phyloP scores from a whole-genome alignment of 2,113 vertebrate species.

The mouse (Mus musculus) region DNA sequence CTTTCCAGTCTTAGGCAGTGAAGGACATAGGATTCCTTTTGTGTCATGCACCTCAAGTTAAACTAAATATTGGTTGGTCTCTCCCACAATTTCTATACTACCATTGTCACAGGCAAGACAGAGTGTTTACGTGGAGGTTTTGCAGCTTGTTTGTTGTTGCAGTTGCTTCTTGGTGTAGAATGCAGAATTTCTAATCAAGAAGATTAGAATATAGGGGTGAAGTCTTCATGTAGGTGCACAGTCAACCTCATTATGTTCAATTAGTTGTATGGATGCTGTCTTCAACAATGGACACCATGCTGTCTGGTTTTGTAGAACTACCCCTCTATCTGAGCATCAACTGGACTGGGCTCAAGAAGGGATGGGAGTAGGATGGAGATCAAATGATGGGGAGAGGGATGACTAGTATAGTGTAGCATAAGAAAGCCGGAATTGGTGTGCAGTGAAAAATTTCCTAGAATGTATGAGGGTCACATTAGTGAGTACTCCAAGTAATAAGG shows the following conservation, averaged over 20 bases:
- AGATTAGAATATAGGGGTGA: not conserved
- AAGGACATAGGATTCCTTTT: too few species aligned
- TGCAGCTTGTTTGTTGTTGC: not conserved
- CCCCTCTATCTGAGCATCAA: not conserved
- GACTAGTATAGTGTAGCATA: fast-evolving
- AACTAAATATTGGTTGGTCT: not conserved
- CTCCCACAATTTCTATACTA: not conserved
- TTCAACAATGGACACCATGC: too few species aligned
- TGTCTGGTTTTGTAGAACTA: not conserved
- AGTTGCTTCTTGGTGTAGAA: not conserved
- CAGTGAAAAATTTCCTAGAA: not conserved
- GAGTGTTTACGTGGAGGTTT: not conserved
- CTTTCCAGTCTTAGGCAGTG: not conserved
- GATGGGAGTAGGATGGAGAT: not conserved
- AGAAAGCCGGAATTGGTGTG: not conserved
- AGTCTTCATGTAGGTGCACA: fast-evolving
- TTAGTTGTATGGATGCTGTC: not conserved
- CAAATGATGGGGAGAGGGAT: too few species aligned
- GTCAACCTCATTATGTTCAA: not conserved
- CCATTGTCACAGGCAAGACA: not conserved
- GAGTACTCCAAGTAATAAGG: not conserved
- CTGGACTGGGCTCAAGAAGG: not conserved
- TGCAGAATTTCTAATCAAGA: too few species aligned
- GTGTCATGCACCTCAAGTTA: not conserved
- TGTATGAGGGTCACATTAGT: not conserved